These are phyloP conservation scores for Exocentrus adspersus DNA, from an alignment of 2,888 invertebrate genomes.

Conservation along the genomic window DNA sequence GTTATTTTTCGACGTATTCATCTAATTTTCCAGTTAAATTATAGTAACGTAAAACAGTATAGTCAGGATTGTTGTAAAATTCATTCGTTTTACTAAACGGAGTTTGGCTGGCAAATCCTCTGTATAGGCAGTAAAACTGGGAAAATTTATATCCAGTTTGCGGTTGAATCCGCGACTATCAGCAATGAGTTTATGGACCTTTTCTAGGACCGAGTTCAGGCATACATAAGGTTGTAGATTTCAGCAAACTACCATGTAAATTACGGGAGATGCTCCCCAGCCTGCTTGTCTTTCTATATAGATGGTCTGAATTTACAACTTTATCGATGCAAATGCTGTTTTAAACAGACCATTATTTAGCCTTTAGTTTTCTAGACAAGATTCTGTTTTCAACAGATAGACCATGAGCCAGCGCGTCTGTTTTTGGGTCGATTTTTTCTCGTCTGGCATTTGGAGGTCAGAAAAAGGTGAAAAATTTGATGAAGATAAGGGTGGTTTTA, in stretches of 20 bases:
- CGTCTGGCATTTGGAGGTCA: not conserved
- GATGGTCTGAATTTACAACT: conserved; percentile 37
- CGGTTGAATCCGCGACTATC: conserved; percentile 42
- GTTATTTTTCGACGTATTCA: not conserved
- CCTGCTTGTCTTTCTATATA: conserved; percentile 42
- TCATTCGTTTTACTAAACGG: conserved; percentile 18
- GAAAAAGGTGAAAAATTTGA: no score
- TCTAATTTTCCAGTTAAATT: no score
- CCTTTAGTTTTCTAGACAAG: conserved; percentile 12
- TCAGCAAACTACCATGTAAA: conserved; percentile 50
- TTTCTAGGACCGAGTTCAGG: conserved; percentile 36
- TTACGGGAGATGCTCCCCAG: conserved; percentile 46
- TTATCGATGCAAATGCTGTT: conserved; percentile 22
- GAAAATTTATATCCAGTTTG: conserved; percentile 39
- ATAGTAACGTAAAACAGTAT: no score
- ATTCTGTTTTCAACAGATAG: not conserved
- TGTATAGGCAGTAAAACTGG: conserved; percentile 20
- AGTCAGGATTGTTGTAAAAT: conserved; percentile 24
- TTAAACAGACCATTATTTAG: conserved; percentile 17
- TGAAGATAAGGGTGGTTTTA: no score
- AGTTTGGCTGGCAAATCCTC: conserved; percentile 19
- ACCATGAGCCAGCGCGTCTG: not conserved
- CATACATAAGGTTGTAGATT: conserved; percentile 46
- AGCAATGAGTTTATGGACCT: conserved; percentile 45
- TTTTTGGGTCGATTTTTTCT: not conserved